Percentiles rank a stretch among this genome's conserved stretches.
These are phyloP conservation scores for Lophochroa leadbeateri DNA, from an alignment of 2,113 vertebrate species.

Conservation along the genomic window DNA sequence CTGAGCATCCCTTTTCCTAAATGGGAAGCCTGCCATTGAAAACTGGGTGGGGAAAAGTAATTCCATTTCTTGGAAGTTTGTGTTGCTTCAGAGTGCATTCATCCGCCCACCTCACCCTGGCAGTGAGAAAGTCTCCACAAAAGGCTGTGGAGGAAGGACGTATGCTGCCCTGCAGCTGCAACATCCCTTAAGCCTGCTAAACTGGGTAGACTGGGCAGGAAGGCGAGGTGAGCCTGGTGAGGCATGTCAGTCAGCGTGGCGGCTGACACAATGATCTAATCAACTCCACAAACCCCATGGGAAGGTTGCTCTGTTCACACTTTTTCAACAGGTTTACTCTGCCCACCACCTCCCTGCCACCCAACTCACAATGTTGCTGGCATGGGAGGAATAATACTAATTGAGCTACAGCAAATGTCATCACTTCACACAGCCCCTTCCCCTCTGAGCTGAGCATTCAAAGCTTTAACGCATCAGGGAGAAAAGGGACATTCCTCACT, in stretches of 20 bases:
- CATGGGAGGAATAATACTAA: neutral
- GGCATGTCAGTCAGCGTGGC: accelerated
- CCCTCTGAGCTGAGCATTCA: neutral
- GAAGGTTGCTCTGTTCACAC: neutral
- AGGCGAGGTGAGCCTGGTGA: neutral
- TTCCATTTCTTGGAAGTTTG: neutral
- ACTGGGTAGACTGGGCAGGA: neutral
- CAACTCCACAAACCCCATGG: accelerated
- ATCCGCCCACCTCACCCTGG: neutral
- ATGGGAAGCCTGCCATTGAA: neutral
- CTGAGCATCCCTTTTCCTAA: neutral
- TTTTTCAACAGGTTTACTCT: neutral
- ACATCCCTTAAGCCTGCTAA: neutral
- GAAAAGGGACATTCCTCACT: slow-evolving; percentile 12
- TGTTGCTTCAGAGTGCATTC: neutral
- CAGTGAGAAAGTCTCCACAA: neutral
- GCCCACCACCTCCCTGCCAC: neutral
- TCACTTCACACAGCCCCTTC: neutral
- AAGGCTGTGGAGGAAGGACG: neutral
- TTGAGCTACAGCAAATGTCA: neutral
- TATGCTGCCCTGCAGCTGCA: neutral
- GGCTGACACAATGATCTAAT: neutral
- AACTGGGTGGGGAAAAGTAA: neutral
- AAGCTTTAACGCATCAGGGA: neutral
- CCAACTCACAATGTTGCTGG: neutral